Evolutionary conservation across 2,888 invertebrate species (phyloP).

Genomic region (Nemurella pictetii): DNA sequence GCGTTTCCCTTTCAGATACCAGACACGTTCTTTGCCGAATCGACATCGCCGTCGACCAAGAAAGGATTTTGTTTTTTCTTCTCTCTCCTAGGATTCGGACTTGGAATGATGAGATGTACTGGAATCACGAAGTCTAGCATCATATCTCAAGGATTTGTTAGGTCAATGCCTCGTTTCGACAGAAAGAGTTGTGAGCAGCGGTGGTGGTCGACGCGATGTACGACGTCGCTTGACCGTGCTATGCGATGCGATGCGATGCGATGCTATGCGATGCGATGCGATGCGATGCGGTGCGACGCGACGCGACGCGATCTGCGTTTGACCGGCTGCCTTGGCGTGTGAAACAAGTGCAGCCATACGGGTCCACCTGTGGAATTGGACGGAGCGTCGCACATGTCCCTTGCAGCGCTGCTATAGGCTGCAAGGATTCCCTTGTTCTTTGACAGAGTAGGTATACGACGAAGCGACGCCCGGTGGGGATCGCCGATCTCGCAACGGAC

Average conservation of each 20-base stretch:
- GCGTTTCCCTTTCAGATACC: neutral
- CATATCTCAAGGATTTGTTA: constrained; percentile 1
- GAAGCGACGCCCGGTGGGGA: too few species aligned
- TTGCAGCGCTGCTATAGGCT: too few species aligned
- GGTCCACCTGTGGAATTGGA: neutral
- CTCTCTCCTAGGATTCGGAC: neutral
- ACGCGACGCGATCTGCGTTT: too few species aligned
- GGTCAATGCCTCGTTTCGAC: constrained; percentile 22
- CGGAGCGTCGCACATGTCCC: too few species aligned
- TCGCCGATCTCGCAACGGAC: too few species aligned
- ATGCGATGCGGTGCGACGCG: too few species aligned
- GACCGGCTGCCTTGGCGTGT: too few species aligned
- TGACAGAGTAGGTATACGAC: too few species aligned
- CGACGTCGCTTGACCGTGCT: neutral
- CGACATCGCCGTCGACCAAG: too few species aligned
- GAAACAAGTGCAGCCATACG: neutral
- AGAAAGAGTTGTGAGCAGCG: neutral
- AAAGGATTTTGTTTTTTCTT: neutral
- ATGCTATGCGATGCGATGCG: too few species aligned
- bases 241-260: too few species aligned
- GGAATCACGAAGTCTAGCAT: neutral
- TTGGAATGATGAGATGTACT: neutral
- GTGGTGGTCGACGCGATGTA: neutral
- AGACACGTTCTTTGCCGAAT: neutral
- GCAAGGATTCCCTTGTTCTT: neutral